phyloP scores from a whole-genome alignment of 2,113 vertebrate species.

The Halcyon senegalensis region DNA sequence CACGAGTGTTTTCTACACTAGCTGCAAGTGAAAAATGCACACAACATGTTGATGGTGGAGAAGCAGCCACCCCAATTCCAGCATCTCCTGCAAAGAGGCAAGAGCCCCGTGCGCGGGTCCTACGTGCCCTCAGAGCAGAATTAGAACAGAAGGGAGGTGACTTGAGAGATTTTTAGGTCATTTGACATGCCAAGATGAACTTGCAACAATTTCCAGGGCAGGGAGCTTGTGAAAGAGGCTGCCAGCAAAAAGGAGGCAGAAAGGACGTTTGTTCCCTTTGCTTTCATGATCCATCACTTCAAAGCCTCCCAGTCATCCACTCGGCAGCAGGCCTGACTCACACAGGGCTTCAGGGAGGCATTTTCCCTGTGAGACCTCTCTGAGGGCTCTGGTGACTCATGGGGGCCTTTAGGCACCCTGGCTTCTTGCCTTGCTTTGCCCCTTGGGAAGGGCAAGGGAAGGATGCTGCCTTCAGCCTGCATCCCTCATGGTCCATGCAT shows the following conservation, averaged over 20 bases:
- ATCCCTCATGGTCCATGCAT: rapidly evolving
- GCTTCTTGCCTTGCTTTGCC: neutral
- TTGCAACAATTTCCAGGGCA: neutral
- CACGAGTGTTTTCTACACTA: rapidly evolving
- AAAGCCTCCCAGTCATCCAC: neutral
- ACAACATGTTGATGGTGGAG: neutral
- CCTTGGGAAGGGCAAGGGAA: neutral
- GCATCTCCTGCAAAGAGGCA: neutral
- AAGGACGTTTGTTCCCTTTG: neutral
- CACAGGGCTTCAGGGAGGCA: neutral
- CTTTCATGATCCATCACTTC: neutral
- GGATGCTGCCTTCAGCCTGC: neutral
- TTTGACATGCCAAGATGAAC: neutral
- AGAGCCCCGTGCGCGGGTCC: rapidly evolving
- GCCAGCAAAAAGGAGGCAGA: neutral
- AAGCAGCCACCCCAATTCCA: neutral
- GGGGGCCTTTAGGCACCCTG: rapidly evolving
- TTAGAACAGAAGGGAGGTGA: neutral
- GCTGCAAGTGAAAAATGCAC: neutral
- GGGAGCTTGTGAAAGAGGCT: neutral
- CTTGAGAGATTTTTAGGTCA: rapidly evolving
- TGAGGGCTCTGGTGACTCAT: neutral
- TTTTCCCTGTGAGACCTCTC: neutral
- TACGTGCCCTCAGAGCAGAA: rapidly evolving
- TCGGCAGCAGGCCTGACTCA: neutral